Evolutionary conservation across 2,888 invertebrate genomes (phyloP).

Genomic region (Pantelozetes paolii): DNA sequence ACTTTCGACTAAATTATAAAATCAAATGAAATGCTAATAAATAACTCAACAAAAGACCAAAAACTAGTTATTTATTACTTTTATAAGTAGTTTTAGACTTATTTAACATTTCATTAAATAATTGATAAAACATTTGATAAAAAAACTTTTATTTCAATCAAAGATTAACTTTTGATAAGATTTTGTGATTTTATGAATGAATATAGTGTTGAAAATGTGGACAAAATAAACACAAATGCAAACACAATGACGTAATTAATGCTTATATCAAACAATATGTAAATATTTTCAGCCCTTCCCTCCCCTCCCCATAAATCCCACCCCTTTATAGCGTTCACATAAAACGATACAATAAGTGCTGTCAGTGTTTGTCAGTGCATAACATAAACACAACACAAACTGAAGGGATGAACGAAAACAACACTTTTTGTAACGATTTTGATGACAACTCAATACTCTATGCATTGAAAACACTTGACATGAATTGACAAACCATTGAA

Average conservation of each 20-base stretch:
- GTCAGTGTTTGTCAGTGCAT: not conserved
- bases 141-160: constrained; percentile 1
- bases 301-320: not conserved
- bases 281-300: not conserved
- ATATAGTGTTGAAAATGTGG: no score
- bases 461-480: no score
- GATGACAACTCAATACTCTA: no score
- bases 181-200: not conserved
- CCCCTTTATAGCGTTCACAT: not conserved
- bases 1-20: not conserved
- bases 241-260: constrained; percentile 31
- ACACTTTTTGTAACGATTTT: no score
- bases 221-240: not conserved
- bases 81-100: not conserved
- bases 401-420: no score
- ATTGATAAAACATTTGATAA: no score
- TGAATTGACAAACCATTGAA: no score
- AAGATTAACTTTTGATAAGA: not conserved
- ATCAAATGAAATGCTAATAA: not conserved
- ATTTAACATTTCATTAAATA: no score
- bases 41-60: not conserved
- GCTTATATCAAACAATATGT: not conserved
- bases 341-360: not conserved
- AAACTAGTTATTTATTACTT: not conserved
- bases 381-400: no score